These are phyloP conservation scores for Origma solitaria DNA, from an alignment of 2,113 vertebrate species.

Conservation along the genomic window DNA sequence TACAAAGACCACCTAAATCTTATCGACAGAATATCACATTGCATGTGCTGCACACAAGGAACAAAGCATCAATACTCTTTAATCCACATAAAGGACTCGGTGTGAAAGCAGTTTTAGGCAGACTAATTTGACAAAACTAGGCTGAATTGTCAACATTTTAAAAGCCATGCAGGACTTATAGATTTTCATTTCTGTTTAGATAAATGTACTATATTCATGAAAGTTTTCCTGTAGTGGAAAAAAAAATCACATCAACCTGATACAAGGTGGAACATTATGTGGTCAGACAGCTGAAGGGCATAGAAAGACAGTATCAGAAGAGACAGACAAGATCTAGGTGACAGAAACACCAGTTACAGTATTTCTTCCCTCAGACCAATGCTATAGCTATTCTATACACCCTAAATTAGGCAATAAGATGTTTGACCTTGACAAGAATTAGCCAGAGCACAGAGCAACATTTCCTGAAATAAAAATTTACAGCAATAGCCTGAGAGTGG, in stretches of 20 bases:
- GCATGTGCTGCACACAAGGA: neutral
- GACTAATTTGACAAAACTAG: neutral
- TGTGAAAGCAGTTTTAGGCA: neutral
- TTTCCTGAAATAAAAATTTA: neutral
- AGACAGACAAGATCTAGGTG: neutral
- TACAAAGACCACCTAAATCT: neutral
- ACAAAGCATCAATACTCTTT: neutral
- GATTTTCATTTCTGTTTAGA: neutral
- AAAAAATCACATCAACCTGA: neutral
- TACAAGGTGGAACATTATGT: neutral
- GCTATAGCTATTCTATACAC: neutral
- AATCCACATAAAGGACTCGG: neutral
- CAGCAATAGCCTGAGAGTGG: neutral
- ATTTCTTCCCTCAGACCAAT: neutral
- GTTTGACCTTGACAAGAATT: neutral
- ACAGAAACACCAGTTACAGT: neutral
- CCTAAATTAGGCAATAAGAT: neutral
- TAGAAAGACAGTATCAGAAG: neutral
- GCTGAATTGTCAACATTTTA: neutral
- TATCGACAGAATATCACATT: neutral
- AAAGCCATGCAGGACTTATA: accelerated
- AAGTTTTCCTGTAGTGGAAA: neutral
- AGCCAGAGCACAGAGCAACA: neutral
- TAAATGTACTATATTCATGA: neutral
- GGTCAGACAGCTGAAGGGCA: neutral